These are phyloP conservation scores for Lycocerus yunnanus DNA, from an alignment of 2,888 invertebrate species.

Conservation along the genomic window DNA sequence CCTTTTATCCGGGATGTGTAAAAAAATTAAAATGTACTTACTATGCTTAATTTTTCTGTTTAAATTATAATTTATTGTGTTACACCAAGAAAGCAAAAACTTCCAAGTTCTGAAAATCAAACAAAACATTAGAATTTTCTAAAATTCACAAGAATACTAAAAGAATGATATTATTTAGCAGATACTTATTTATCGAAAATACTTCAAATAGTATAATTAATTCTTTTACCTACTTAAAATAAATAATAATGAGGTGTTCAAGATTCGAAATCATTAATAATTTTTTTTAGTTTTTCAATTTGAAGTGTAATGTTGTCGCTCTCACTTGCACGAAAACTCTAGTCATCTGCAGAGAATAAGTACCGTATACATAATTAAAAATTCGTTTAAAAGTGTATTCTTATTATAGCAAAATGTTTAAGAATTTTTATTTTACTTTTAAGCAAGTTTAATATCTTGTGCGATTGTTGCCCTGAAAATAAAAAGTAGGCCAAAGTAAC, in stretches of 20 bases:
- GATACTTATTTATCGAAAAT: not conserved
- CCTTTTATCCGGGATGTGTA: conserved; percentile 42
- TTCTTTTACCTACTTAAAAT: not conserved
- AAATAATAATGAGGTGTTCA: not conserved
- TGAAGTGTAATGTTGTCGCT: not conserved
- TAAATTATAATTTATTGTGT: not conserved
- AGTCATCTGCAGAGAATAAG: not conserved
- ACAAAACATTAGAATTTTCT: not conserved
- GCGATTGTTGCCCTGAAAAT: not conserved
- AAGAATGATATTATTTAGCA: not conserved
- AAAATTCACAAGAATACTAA: not conserved
- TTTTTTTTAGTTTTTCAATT: not conserved
- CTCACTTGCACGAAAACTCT: too few species aligned
- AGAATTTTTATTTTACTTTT: not conserved
- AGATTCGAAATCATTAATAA: not conserved
- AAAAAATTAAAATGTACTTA: conserved; percentile 23
- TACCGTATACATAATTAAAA: not conserved
- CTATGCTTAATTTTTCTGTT: not conserved
- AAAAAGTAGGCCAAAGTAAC: not conserved
- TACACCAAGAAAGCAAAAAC: not conserved
- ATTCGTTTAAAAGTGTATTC: not conserved
- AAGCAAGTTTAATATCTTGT: not conserved
- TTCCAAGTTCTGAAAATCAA: not conserved
- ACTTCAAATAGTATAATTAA: too few species aligned
- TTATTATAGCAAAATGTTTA: not conserved